Percentiles rank a stretch among this genome's conserved stretches.
These are phyloP conservation scores for Cybosia mesomella DNA, from an alignment of 2,888 invertebrate genomes.

Conservation along the genomic window DNA sequence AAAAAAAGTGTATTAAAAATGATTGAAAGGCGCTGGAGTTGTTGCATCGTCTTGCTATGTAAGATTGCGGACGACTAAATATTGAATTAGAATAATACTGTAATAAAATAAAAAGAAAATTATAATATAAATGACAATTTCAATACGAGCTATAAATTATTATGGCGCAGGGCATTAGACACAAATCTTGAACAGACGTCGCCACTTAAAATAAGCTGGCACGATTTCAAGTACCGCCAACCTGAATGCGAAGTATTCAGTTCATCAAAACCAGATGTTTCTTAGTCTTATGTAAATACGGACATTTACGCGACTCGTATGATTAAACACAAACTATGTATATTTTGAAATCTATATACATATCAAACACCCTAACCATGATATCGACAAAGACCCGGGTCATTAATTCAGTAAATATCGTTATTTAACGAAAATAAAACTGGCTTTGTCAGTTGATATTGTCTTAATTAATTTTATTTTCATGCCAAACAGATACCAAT, in stretches of 20 bases:
- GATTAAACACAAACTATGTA: slow-evolving; percentile 61
- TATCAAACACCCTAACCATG: slow-evolving; percentile 31
- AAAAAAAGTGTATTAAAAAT: no score
- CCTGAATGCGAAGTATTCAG: slow-evolving; percentile 84
- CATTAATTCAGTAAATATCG: slow-evolving; percentile 32
- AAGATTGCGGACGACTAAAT: background rate
- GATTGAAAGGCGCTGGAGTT: no score
- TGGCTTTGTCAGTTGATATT: background rate
- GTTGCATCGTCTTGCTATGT: no score
- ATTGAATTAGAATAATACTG: slow-evolving; percentile 3
- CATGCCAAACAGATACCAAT: no score
- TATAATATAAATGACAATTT: slow-evolving; percentile 59
- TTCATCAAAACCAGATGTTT: slow-evolving; percentile 85
- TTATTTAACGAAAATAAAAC: background rate
- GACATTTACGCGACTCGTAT: slow-evolving; percentile 63
- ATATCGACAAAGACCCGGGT: slow-evolving; percentile 32
- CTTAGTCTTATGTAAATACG: slow-evolving; percentile 77
- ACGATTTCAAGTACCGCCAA: slow-evolving; percentile 84
- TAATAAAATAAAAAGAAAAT: slow-evolving; percentile 29
- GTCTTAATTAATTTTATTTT: background rate
- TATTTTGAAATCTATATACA: slow-evolving; percentile 53
- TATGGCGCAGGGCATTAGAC: slow-evolving; percentile 71
- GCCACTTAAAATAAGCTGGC: slow-evolving; percentile 86
- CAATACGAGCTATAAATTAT: slow-evolving; percentile 70
- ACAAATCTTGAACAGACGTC: slow-evolving; percentile 82